Evolutionary conservation across 2,797 vertebrate genomes (phyloP).

Genomic region (Carapus acus): DNA sequence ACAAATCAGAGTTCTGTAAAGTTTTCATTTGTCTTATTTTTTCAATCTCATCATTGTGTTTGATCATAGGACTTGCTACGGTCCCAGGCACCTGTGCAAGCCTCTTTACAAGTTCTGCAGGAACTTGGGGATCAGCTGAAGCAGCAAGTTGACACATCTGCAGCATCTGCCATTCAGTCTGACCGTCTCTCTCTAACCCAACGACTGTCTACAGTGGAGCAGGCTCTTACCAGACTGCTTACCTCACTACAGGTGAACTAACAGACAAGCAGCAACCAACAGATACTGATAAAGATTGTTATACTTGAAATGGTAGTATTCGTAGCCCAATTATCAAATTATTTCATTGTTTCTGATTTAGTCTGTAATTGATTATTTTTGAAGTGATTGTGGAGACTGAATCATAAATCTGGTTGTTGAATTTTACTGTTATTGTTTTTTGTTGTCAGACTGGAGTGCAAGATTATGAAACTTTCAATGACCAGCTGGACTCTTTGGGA

Average conservation of each 20-base stretch:
- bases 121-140: slow-evolving; percentile 89
- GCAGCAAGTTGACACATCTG: slow-evolving; percentile 85
- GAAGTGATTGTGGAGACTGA: not conserved
- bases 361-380: no score
- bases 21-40: not conserved
- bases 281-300: not conserved
- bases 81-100: slow-evolving; percentile 72
- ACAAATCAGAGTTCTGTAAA: no score
- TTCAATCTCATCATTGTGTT: slow-evolving; percentile 1
- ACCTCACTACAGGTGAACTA: slow-evolving; percentile 79
- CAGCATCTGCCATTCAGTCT: slow-evolving; percentile 83
- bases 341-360: no score
- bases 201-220: slow-evolving; percentile 76
- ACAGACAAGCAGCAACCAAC: no score
- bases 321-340: no score
- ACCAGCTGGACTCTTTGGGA: slow-evolving; percentile 80
- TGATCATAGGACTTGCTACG: slow-evolving; percentile 77
- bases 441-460: slow-evolving; percentile 79
- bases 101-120: slow-evolving; percentile 80
- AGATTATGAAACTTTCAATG: slow-evolving; percentile 86
- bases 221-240: slow-evolving; percentile 83
- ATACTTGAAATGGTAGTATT: no score
- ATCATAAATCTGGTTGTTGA: not conserved
- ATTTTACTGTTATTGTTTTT: slow-evolving; percentile 3
- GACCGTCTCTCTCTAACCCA: slow-evolving; percentile 83